phyloP scores from a whole-genome alignment of 2,888 invertebrate genomes.

The Lithophane leautieri region DNA sequence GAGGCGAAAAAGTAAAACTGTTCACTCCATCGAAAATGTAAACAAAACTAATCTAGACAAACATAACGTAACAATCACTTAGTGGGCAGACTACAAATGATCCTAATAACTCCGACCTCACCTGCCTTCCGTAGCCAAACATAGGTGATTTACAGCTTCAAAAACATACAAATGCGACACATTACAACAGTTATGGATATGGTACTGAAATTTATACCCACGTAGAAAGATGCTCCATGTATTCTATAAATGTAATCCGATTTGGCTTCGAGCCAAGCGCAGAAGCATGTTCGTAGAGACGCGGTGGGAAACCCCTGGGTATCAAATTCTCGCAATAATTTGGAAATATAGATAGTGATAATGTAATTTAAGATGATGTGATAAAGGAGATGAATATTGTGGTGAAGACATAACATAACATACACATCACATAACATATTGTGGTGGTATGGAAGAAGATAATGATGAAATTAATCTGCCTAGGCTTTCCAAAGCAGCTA shows the following conservation, averaged over 20 bases:
- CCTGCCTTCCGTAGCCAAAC: slow-evolving; percentile 18
- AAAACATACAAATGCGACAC: slow-evolving; percentile 39
- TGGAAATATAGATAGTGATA: background rate
- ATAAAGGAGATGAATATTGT: background rate
- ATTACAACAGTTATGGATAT: slow-evolving; percentile 49
- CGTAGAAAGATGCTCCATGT: slow-evolving; percentile 55
- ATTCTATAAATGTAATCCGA: slow-evolving; percentile 62
- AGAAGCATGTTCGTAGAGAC: slow-evolving; percentile 62
- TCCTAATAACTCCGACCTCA: slow-evolving; percentile 14
- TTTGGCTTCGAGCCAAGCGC: slow-evolving; percentile 72
- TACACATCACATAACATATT: too few species aligned
- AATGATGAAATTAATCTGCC: too few species aligned
- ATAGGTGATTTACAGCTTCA: slow-evolving; percentile 36
- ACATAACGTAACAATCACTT: slow-evolving; percentile 30
- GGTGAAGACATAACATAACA: background rate
- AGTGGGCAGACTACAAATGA: slow-evolving; percentile 19
- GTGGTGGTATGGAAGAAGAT: background rate
- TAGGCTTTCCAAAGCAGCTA: background rate
- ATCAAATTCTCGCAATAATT: slow-evolving; percentile 32
- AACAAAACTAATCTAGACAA: background rate
- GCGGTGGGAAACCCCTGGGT: slow-evolving; percentile 72
- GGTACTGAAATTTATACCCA: slow-evolving; percentile 44
- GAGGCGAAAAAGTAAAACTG: background rate
- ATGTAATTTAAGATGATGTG: background rate
- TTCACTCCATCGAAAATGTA: background rate